Base-by-base conservation (phyloP, 2,113 vertebrate species). In the Pterophyllum scalare region DNA sequence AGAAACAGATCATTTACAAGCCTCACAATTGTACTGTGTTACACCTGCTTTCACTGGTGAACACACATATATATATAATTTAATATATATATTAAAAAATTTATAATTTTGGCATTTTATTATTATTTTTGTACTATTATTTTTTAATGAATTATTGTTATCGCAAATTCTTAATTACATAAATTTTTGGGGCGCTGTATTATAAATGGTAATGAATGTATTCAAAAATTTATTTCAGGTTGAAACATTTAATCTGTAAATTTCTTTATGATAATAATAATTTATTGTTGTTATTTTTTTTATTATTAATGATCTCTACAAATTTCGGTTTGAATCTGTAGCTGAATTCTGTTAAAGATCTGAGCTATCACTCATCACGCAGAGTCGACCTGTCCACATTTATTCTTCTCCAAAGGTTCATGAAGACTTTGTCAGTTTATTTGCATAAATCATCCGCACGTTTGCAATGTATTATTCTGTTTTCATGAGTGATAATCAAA, bases 351-450 rank as follows among this genome's bases (percentile, higher is more conserved):
- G 59, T 43, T 26, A 59, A 54, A 80, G 13, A 8, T 72, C 65
- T 87, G 79, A 76, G 61, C 57, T 85, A 65, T 86, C 78, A 88
- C 86, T 75, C 61, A 93, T 88, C 92, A 90, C 22, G 62, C 84
- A 79, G 33, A 76, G 67, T 79, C 77, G 46, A 31, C 77, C 7
- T 80, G 86, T 90, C 83, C 83, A 88, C 4, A 75, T 83, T 57
- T 74, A 81, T 86, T 88, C 72, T 78, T 60, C 54, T n/a, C 57
- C 7, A 52, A 65, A 28, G 19, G 87, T 87, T 89, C 62, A 75
- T 80, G 81, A 79, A 35, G 49, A 77, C 78, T 54, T 77, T 57
- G 24, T 26, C 35, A 28, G 2, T 57, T 72, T 81, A 81, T 89
- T 82, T 82, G 60, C 84, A 90, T 92, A 59, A 17, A 88, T 84